Conservation (phyloP, 1,140 invertebrate species). For the Bombus polaris region DNA sequence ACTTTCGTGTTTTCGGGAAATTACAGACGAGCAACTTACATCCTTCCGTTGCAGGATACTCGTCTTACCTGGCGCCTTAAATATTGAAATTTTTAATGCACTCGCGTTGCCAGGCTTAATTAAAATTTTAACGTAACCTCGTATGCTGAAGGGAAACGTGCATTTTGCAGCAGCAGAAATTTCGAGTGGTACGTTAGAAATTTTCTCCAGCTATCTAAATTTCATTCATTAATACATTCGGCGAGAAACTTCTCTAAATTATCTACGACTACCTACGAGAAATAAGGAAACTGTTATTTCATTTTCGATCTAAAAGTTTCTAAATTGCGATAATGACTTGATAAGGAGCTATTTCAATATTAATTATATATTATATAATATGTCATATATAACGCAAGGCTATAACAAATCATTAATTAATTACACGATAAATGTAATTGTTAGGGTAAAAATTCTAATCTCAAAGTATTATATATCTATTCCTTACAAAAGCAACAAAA, state of each 20-base stretch:
- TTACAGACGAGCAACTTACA: not conserved
- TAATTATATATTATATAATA: no score
- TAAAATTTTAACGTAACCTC: slow-evolving; percentile 18
- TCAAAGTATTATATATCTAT: no score
- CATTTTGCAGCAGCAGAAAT: not conserved
- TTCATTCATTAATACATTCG: not conserved
- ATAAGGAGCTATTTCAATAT: no score
- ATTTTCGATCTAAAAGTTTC: no score
- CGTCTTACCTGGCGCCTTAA: not conserved
- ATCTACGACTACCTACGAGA: not conserved
- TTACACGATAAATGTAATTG: no score
- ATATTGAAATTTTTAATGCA: slow-evolving; percentile 38
- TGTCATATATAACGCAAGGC: no score
- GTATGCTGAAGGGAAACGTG: no score
- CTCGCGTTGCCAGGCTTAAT: not conserved
- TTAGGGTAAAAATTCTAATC: no score
- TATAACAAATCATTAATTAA: no score
- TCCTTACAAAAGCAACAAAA: no score
- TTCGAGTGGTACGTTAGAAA: not conserved
- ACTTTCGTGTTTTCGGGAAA: slow-evolving; percentile 21
- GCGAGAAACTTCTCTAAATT: not conserved
- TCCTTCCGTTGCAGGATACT: slow-evolving; percentile 9
- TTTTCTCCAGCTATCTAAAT: not conserved
- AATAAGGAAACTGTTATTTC: not conserved
- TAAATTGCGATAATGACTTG: no score